These are phyloP conservation scores for Oryzias sinensis DNA, from an alignment of 2,797 vertebrate species.

Conservation along the genomic window DNA sequence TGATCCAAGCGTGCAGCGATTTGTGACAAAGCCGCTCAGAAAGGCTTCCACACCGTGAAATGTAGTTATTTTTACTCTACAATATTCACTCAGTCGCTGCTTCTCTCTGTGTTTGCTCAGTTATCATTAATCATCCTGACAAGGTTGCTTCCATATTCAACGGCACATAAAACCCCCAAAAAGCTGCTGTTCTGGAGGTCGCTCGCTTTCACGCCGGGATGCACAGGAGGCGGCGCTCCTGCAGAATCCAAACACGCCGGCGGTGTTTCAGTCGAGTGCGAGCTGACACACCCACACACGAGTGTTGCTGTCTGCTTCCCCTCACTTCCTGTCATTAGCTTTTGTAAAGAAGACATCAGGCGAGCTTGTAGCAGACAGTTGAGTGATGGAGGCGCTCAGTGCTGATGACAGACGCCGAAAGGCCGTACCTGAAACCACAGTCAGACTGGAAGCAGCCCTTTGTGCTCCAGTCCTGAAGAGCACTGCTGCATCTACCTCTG, in stretches of 20 bases:
- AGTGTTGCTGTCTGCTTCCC: conserved; percentile 38
- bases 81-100: conserved; percentile 23
- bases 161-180: conserved; percentile 39
- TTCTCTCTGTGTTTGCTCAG: conserved; percentile 36
- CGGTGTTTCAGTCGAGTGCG: conserved; percentile 12
- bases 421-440: conserved; percentile 49
- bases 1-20: conserved; percentile 44
- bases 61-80: conserved; percentile 23
- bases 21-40: conserved; percentile 48
- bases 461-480: conserved; percentile 24
- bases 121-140: conserved; percentile 66
- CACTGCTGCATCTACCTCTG: no score
- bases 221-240: conserved; percentile 7
- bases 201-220: conserved; percentile 5
- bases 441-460: conserved; percentile 57
- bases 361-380: conserved; percentile 59
- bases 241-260: conserved; percentile 13
- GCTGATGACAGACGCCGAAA: conserved; percentile 64
- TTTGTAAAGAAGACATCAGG: conserved; percentile 65
- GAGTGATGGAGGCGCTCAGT: conserved; percentile 65
- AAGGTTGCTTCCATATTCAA: conserved; percentile 48
- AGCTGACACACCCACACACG: conserved; percentile 37
- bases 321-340: conserved; percentile 48
- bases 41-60: conserved; percentile 31
- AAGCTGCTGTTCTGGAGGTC: conserved; percentile 38